Conservation (phyloP, 2,797 vertebrate genomes). For the Chiroxiphia lanceolata region DNA sequence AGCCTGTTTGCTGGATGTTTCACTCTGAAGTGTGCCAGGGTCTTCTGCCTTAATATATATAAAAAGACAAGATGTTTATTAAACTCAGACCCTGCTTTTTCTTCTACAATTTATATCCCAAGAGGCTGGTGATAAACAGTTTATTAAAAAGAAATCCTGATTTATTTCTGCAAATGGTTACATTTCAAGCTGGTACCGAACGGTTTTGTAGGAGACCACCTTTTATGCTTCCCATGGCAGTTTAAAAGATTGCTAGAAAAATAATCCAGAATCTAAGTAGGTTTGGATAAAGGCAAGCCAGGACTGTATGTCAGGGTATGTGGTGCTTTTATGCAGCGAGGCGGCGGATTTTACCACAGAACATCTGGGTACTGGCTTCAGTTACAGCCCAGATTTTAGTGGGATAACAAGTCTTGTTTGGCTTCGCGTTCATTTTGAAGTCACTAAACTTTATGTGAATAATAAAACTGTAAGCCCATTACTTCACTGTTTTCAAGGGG, state of each 20-base stretch:
- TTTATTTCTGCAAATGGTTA: conserved; percentile 22
- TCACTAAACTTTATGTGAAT: conserved; percentile 28
- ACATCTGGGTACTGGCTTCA: conserved; percentile 60
- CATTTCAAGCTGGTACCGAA: background rate
- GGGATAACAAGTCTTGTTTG: conserved; percentile 50
- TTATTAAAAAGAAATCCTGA: conserved; percentile 30
- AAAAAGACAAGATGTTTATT: conserved; percentile 24
- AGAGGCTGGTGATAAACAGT: conserved; percentile 44
- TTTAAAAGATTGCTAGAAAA: conserved; percentile 53
- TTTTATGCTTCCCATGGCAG: conserved; percentile 26
- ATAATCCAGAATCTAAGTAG: conserved; percentile 4
- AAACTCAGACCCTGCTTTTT: background rate
- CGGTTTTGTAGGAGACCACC: background rate
- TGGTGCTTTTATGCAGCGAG: conserved; percentile 22
- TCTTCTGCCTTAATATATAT: background rate
- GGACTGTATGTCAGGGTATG: background rate
- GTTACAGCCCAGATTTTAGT: conserved; percentile 53
- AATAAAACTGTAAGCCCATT: conserved; percentile 46
- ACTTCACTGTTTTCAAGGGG: conserved; percentile 37
- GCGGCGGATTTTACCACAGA: conserved; percentile 34
- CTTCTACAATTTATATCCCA: background rate
- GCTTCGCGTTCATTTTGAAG: conserved; percentile 41
- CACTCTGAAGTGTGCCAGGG: background rate
- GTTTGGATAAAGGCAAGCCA: conserved; percentile 19
- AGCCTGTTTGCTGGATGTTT: background rate